Conservation (phyloP, 2,888 invertebrate genomes). For the Tortricodes alternella region DNA sequence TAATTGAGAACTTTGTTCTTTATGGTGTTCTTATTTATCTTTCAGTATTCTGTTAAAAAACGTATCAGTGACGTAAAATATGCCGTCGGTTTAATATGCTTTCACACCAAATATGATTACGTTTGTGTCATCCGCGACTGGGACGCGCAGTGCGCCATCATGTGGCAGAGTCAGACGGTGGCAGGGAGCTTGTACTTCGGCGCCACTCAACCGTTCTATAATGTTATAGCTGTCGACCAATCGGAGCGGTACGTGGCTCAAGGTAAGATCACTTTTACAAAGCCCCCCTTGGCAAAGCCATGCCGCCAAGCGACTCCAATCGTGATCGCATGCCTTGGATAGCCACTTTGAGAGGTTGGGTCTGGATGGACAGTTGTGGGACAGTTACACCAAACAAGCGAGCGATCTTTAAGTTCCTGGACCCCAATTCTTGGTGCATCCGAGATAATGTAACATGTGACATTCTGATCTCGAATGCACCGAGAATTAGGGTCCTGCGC, state of each 20-base stretch:
- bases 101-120: constrained; percentile 84
- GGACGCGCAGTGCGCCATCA: constrained; percentile 82
- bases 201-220: constrained; percentile 86
- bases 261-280: constrained; percentile 62
- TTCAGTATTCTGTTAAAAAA: constrained; percentile 42
- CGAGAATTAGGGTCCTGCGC: no score
- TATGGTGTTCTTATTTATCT: constrained; percentile 3
- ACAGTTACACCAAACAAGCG: no score
- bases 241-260: constrained; percentile 86
- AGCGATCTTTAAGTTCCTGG: no score
- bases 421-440: no score
- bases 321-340: no score
- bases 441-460: no score
- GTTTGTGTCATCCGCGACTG: constrained; percentile 88
- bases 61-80: constrained; percentile 65
- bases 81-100: constrained; percentile 88
- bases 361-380: no score
- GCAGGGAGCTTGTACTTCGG: constrained; percentile 68
- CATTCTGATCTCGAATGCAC: no score
- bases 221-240: constrained; percentile 86
- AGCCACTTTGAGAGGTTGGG: no score
- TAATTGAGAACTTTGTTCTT: not conserved
- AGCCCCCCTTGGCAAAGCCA: no score
- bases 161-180: constrained; percentile 82
- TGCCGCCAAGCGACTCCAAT: not conserved